Percentiles rank a stretch among this genome's conserved stretches.
These are phyloP conservation scores for Sebastes hubbsi DNA, from an alignment of 2,797 vertebrate genomes.

Conservation along the genomic window DNA sequence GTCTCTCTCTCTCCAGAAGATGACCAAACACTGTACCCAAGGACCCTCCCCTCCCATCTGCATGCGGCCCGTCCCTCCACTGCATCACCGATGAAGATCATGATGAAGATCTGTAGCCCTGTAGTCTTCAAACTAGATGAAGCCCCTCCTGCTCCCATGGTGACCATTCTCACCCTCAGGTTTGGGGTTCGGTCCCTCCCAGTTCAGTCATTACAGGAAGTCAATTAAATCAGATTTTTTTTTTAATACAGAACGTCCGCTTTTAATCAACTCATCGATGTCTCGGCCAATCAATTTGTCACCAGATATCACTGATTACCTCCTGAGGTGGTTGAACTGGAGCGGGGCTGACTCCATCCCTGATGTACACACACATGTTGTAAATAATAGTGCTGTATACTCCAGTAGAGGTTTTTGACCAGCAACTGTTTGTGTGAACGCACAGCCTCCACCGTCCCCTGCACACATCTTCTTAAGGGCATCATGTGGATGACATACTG, in stretches of 20 bases:
- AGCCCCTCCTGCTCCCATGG: constrained; percentile 36
- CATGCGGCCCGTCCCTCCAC: constrained; percentile 75
- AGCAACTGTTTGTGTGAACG: constrained; percentile 73
- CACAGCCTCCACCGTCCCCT: constrained; percentile 53
- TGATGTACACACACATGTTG: constrained; percentile 64
- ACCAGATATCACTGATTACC: constrained; percentile 14
- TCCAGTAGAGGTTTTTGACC: constrained; percentile 75
- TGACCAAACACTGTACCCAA: constrained; percentile 75
- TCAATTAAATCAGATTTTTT: background rate
- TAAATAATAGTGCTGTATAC: constrained; percentile 74
- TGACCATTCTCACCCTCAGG: constrained; percentile 43
- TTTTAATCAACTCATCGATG: background rate
- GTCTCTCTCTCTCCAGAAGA: constrained; percentile 52
- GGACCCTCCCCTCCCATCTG: constrained; percentile 59
- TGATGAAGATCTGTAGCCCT: constrained; percentile 65
- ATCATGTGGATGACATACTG: constrained; percentile 58
- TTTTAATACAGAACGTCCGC: constrained; percentile 1
- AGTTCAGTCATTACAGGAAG: constrained; percentile 38
- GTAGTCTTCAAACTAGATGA: constrained; percentile 65
- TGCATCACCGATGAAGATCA: constrained; percentile 63
- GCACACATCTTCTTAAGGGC: constrained; percentile 52
- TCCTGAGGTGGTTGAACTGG: constrained; percentile 53
- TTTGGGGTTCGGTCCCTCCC: constrained; percentile 47
- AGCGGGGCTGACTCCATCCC: constrained; percentile 46
- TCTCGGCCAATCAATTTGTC: constrained; percentile 1